Evolutionary conservation across 2,888 invertebrate genomes (phyloP).

Genomic region (Rambutsinella grinnellia): DNA sequence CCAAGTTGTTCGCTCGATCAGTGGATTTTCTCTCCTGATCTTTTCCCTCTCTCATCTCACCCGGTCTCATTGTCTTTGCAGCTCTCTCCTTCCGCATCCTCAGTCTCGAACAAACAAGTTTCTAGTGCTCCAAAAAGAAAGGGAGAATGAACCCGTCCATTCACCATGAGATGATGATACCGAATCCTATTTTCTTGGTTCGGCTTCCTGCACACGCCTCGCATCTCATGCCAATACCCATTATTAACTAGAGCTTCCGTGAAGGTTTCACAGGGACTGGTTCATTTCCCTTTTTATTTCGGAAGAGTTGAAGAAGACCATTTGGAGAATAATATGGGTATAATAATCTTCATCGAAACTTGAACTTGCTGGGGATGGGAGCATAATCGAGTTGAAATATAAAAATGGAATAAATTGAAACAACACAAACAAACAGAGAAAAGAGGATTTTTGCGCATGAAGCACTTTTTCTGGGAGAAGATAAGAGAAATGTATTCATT

Average conservation of each 20-base stretch:
- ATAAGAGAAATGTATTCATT: conserved; percentile 19
- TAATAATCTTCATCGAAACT: not conserved
- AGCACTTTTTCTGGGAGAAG: too few relatives aligned
- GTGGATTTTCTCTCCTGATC: conserved; percentile 39
- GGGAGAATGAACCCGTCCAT: not conserved
- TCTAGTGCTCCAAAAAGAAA: not conserved
- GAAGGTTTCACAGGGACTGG: conserved; percentile 16
- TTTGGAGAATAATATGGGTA: not conserved
- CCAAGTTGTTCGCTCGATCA: too few relatives aligned
- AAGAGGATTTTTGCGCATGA: too few relatives aligned
- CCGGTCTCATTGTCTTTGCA: not conserved
- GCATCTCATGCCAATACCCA: conserved; percentile 28
- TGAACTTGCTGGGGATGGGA: too few relatives aligned
- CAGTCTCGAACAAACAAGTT: not conserved
- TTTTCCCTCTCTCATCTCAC: conserved; percentile 1
- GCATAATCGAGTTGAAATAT: conserved; percentile 7
- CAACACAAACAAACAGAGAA: not conserved
- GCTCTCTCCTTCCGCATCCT: conserved; percentile 5
- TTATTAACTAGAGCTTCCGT: conserved; percentile 31
- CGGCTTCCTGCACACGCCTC: not conserved
- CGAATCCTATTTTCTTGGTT: conserved; percentile 27
- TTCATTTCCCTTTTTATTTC: not conserved
- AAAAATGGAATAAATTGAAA: conserved; percentile 24
- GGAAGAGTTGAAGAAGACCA: not conserved
- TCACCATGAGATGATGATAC: too few relatives aligned